Evolutionary conservation across 2,888 invertebrate species (phyloP).

Genomic region (Aporophyla lueneburgensis): DNA sequence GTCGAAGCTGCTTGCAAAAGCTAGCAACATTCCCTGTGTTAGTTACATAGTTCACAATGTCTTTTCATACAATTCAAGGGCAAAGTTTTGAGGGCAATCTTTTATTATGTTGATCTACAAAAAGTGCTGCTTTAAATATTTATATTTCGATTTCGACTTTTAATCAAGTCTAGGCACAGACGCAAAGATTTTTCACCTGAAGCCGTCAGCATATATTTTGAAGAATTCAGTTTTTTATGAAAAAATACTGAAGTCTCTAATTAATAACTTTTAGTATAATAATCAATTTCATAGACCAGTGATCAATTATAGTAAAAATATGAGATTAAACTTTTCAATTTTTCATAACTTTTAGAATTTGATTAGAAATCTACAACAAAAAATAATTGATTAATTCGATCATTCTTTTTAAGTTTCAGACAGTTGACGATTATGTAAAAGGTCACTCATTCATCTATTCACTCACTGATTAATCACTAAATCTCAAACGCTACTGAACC

Average conservation of each 20-base stretch:
- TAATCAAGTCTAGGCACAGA: neutral
- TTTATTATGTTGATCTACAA: no score
- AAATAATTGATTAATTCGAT: neutral
- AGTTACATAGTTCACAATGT: no score
- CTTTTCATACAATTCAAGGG: no score
- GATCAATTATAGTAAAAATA: neutral
- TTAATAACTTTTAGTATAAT: neutral
- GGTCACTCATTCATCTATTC: no score
- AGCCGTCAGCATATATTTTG: neutral
- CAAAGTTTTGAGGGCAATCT: neutral
- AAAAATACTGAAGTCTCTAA: neutral
- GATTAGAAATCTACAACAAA: neutral
- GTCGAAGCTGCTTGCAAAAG: no score
- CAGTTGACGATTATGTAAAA: neutral
- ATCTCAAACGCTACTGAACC: no score
- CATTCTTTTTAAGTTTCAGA: neutral
- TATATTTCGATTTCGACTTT: neutral
- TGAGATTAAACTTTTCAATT: neutral
- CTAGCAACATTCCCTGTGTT: no score
- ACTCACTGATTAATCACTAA: no score
- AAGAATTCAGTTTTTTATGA: neutral
- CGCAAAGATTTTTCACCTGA: neutral
- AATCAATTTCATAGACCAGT: neutral
- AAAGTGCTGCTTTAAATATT: neutral
- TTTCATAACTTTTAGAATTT: neutral